Evolutionary conservation across 2,113 vertebrate species (phyloP), one percentile per base, ranked within the genome.

Genomic region (Dendropsophus ebraccatus): DNA sequence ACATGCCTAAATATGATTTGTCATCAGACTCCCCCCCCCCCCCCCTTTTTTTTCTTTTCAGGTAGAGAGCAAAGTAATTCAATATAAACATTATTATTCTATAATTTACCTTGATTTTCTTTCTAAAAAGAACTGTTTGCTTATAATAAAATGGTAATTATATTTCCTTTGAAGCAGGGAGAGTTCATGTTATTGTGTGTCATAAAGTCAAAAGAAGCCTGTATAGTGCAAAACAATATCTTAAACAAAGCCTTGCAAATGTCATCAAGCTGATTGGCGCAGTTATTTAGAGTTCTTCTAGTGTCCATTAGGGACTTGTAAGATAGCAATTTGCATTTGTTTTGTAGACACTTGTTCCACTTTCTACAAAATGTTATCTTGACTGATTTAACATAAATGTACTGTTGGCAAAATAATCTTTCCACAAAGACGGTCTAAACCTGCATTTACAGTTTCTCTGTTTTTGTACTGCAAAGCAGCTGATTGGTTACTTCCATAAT

Each of bases 341-440:
- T 86, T 81, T 45, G n/a, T 73, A 30, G 65, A 81, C 62, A 70
- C 32, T n/a, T n/a, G n/a, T n/a, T n/a, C n/a, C n/a, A n/a, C n/a
- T 80, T 72, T 32, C 47, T 4, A 13, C 60, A 67, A 77, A 86
- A 81, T 70, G 41, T 54, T 21, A 78, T 32, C 32, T 80, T 58
- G 49, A 37, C 58, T 73, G 45, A 83, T 56, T 79, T 72, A 21
- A 72, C 23, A 84, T 35, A 52, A 52, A 72, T 41, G 41, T 47
- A 1, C 25, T 86, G 84, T 86, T 86, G 49, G 9, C 76, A 58
- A 86, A 86, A 86, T 54, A 73, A 0, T 4, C 11, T 23, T 72
- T 70, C 17, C 17, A 7, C 28, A 56, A 54, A 47, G 35, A 47
- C 25, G 41, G n/a, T 23, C 14, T 70, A 35, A 86, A 81, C 75